Evolutionary conservation across 2,113 vertebrate genomes (phyloP).

Genomic region (Laticauda colubrina): DNA sequence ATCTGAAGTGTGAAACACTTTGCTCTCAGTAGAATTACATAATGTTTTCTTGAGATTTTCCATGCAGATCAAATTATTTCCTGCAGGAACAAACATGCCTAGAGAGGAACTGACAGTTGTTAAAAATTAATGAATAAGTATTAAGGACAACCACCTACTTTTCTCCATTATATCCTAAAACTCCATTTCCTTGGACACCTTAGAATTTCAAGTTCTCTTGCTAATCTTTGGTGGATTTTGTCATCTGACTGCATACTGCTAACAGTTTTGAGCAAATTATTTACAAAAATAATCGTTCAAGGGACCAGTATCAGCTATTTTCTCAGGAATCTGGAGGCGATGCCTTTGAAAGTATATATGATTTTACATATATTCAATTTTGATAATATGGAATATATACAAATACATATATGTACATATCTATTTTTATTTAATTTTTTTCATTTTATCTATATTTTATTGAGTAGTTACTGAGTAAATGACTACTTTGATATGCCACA

Average conservation of each 20-base stretch:
- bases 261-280: conserved; percentile 8
- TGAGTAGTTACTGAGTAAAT: conserved; percentile 9
- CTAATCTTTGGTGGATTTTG: not conserved
- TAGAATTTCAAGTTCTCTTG: not conserved
- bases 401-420: not conserved
- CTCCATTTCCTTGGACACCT: conserved; percentile 7
- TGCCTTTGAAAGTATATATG: not conserved
- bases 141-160: conserved; percentile 12
- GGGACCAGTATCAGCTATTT: not conserved
- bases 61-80: conserved; percentile 21
- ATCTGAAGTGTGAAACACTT: conserved; percentile 14
- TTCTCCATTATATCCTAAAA: conserved; percentile 20
- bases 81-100: not conserved
- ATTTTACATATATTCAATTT: not conserved
- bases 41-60: conserved; percentile 5
- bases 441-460: not conserved
- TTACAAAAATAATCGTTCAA: not conserved
- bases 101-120: not conserved
- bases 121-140: conserved; percentile 25
- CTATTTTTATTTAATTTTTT: not conserved
- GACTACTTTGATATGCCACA: not conserved
- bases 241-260: not conserved
- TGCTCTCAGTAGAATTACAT: conserved; percentile 15
- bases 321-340: not conserved
- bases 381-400: not conserved